These are phyloP conservation scores for Diplolepis rosae DNA, from an alignment of 2,888 invertebrate species.

Conservation along the genomic window DNA sequence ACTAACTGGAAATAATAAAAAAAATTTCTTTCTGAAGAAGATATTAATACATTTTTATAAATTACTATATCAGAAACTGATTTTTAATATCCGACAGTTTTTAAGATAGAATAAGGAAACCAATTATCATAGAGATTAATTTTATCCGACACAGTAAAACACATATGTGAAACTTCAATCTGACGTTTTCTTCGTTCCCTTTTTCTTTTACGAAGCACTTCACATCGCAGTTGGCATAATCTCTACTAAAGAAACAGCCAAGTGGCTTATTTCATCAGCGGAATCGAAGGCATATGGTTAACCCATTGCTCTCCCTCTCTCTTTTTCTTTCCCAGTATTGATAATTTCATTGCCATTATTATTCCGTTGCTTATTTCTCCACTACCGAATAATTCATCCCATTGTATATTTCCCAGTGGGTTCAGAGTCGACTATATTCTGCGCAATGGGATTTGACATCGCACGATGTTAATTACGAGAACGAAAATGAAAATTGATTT, in stretches of 20 bases:
- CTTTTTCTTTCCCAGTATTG: neutral
- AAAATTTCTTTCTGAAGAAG: too few species aligned
- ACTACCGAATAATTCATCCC: slow-evolving; percentile 1
- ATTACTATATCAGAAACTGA: too few species aligned
- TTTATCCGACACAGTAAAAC: too few species aligned
- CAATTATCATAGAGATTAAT: too few species aligned
- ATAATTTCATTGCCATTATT: neutral
- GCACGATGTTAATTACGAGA: slow-evolving; percentile 33
- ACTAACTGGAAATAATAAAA: too few species aligned
- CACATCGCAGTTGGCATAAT: neutral
- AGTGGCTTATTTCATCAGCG: neutral
- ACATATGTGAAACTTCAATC: neutral
- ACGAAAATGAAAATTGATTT: slow-evolving; percentile 37
- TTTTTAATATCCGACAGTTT: too few species aligned
- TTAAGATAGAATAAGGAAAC: too few species aligned
- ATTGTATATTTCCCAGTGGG: slow-evolving; percentile 18
- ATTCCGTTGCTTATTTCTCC: neutral
- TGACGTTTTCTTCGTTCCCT: neutral
- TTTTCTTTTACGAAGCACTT: neutral
- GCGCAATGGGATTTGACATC: slow-evolving; percentile 16
- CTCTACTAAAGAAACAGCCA: neutral
- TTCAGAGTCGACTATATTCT: neutral
- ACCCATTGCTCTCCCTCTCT: neutral
- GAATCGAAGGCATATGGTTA: neutral
- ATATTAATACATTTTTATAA: too few species aligned